Percentiles rank a stretch among this genome's conserved stretches.
Conservation (phyloP, 2,113 vertebrate species). For the Chlorocebus sabaeus region DNA sequence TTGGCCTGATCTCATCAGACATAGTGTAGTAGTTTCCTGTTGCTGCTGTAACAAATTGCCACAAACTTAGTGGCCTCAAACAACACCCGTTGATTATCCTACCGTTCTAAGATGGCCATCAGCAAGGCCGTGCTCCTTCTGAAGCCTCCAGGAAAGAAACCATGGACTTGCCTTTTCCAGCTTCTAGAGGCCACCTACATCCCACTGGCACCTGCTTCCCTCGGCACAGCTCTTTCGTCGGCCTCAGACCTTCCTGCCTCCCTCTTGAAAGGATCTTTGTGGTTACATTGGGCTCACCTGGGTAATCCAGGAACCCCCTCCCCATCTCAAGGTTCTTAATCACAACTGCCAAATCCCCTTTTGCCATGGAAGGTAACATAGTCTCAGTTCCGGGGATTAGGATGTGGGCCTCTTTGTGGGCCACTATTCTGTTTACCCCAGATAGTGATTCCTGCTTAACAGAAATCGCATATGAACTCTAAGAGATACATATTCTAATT, state of each 20-base stretch:
- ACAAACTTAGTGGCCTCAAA: neutral
- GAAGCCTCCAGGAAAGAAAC: neutral
- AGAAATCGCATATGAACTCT: neutral
- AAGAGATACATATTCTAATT: neutral
- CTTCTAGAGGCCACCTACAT: neutral
- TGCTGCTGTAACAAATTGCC: neutral
- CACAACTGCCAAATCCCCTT: neutral
- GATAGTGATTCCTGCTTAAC: neutral
- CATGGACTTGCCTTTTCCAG: neutral
- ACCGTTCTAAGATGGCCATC: neutral
- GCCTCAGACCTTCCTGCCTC: neutral
- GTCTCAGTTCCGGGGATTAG: neutral
- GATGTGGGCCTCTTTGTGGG: neutral
- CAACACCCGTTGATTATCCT: neutral
- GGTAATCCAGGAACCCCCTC: neutral
- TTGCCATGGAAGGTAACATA: neutral
- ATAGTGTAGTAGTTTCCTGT: neutral
- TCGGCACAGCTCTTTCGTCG: neutral
- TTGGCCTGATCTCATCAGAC: neutral
- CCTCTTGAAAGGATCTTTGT: neutral
- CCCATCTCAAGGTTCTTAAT: neutral
- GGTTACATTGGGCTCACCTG: neutral
- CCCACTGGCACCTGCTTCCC: neutral
- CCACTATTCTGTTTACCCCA: neutral
- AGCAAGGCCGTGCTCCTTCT: neutral